Evolutionary conservation across 92 coral and sea anemone species (phyloP).

Genomic region (Umimayanthus kanabou): DNA sequence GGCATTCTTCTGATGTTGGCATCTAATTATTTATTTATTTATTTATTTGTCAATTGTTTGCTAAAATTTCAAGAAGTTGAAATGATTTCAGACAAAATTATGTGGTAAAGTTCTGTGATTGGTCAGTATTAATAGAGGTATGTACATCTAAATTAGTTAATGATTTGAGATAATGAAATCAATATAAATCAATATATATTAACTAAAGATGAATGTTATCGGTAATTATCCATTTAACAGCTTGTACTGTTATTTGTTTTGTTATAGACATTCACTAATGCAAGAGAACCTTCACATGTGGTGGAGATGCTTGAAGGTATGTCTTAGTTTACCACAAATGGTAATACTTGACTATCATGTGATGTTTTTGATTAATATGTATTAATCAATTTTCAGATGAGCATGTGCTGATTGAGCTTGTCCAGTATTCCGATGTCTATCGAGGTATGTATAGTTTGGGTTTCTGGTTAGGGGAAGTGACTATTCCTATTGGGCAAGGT

Average conservation of each 20-base stretch:
- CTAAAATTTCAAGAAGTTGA: no score
- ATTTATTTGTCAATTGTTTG: no score
- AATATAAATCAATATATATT: no score
- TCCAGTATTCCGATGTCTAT: slow-evolving; percentile 90
- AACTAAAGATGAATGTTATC: no score
- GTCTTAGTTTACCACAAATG: not conserved
- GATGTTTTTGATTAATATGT: slow-evolving; percentile 3
- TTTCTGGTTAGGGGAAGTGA: not conserved
- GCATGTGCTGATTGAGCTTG: slow-evolving; percentile 79
- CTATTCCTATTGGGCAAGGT: not conserved
- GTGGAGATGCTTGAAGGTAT: slow-evolving; percentile 92
- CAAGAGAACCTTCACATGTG: slow-evolving; percentile 87
- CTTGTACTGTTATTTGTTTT: not conserved
- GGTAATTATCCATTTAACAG: no score
- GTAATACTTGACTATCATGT: not conserved
- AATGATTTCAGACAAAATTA: no score
- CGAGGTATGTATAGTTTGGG: slow-evolving; percentile 54
- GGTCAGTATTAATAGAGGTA: no score
- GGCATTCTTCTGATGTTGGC: no score
- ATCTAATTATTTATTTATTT: no score
- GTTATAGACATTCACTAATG: slow-evolving; percentile 77
- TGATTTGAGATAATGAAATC: no score
- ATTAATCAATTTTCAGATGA: slow-evolving; percentile 63
- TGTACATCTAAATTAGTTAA: no score
- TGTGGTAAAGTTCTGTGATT: no score